Evolutionary conservation across 2,888 invertebrate species (phyloP), one percentile per base, ranked within the genome.

Genomic region (Anodontia alba): DNA sequence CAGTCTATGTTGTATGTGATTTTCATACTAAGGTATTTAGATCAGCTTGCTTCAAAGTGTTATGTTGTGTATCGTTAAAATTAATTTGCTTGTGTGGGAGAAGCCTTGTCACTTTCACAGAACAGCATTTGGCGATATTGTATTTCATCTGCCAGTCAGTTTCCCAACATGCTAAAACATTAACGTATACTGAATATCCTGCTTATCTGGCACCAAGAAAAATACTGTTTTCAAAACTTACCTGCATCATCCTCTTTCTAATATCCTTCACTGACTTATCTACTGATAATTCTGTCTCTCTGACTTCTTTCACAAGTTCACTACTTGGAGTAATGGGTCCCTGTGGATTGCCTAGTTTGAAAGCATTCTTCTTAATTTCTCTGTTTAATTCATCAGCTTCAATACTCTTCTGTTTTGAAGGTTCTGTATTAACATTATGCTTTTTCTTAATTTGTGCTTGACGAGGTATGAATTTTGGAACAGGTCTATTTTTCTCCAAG

Each of bases 391-490:
- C 70, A 73, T 90, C 89, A 26, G 51, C 54, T 17, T 51, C 73
- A 10, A 3, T 36, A 10, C 17, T 67, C 23, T 73, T 54, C 7
- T 5, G 33, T 15, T 38, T 73, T 3, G n/a, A 62, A 26, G 57
- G 36, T 46, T 74, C 66, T 15, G 49, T 8, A 3, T 49, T n/a
- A 29, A n/a, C 36, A 38, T 26, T 42, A 8, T 26, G 23, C 57
- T 76, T 82, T 49, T 46, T 51, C 73, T 80, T 80, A 23, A 78
- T 83, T 38, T 88, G 51, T 26, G 91, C 88, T 77, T 92, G 92
- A 23, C 92, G 80, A 7, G 92, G 92, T 43, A 92, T 85, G 86
- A 92, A 92, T 73, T 80, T 88, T 20, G 90, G 90, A n/a, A 82
- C 73, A 10, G 87, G 62, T 20, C 83, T 83, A 12, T 73, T 79